Base-by-base conservation (phyloP, 2,888 invertebrate species). In the Oscheius myriophilus region DNA sequence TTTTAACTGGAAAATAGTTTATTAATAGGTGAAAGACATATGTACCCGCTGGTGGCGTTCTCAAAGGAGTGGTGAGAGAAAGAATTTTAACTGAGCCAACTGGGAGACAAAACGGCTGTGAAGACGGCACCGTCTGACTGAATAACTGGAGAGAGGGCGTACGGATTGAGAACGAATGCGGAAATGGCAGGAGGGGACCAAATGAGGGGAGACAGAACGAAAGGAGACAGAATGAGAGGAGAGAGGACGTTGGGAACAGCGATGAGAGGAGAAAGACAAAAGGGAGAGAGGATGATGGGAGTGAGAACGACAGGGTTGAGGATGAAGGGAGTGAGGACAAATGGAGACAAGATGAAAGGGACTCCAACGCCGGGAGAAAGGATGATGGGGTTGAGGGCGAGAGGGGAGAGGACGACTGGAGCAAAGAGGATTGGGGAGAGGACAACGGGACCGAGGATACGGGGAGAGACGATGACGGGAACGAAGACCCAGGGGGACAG, bases 401-500 rank as follows among this genome's bases (percentile, higher is more conserved):
- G 39, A 2, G 67, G 67, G n/a, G 58, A 46, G 12, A 67, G 52
- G 49, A 67, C 52, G 41, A 67, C 65, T n/a, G 65, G 65, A 25
- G 53, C 49, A 12, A 65, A 45, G 18, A 53, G 42, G 39, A 65
- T 54, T 6, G 65, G 65, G 18, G 45, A 49, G 51, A 67, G 51
- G 21, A 67, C 58, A 12, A 59, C 42, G 6, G 67, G 67, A 16
- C 58, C 46, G 42, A 67, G 58, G 9, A 67, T 12, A 58, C 67
- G 67, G 26, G 67, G 67, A 25, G 58, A 26, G 0, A 58, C 21
- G 18, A 67, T 67, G n/a, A 67, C 23, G 14, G 67, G 67, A 1
- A 67, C 76, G n/a, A 79, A 78, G 2, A 73, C 65, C 78, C 78
- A 78, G 0, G 79, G 79, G 0, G 75, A 76, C 9, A 79, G 64